These are phyloP conservation scores for Scolopax rusticola DNA, from an alignment of 2,797 vertebrate genomes.

Conservation along the genomic window DNA sequence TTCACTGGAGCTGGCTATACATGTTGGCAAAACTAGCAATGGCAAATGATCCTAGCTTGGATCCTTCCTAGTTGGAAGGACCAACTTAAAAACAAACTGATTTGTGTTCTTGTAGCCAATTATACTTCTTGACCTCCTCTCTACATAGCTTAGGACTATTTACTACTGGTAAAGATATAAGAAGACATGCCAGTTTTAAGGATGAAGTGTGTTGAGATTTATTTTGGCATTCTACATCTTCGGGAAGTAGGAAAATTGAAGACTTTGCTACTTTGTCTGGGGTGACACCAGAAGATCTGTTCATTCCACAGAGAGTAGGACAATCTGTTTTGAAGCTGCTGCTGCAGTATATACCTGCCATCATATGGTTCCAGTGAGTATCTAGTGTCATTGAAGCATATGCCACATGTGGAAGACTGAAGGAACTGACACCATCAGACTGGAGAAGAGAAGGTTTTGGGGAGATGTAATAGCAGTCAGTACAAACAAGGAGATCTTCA, in stretches of 20 bases:
- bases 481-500: no score
- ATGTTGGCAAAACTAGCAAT: neutral
- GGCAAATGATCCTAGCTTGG: neutral
- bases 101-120: neutral
- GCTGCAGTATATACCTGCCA: neutral
- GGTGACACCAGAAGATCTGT: neutral
- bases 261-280: neutral
- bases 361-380: neutral
- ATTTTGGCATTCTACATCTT: neutral
- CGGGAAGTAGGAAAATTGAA: neutral
- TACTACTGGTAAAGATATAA: neutral
- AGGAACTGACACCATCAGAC: neutral
- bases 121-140: neutral
- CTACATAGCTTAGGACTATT: neutral
- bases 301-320: neutral
- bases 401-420: neutral
- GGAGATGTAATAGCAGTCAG: neutral
- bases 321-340: neutral
- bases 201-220: neutral
- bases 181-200: neutral
- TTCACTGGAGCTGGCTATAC: neutral
- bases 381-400: neutral
- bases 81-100: fast-evolving
- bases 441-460: neutral
- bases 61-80: neutral